Conservation (phyloP, 2,797 vertebrate species). For the Pseudopleuronectes americanus region DNA sequence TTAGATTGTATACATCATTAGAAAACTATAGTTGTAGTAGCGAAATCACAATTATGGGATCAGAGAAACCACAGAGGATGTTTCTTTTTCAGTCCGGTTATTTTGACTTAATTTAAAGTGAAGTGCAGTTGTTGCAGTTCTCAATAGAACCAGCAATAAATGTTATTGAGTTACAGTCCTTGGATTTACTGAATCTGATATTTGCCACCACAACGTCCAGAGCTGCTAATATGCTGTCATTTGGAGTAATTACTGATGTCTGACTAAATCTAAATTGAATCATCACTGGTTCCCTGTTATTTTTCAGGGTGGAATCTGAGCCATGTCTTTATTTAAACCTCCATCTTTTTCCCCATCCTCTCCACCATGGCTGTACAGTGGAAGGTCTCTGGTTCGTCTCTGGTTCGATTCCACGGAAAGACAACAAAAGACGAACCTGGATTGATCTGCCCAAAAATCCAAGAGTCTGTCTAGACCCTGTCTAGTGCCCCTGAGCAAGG, state of each 20-base stretch:
- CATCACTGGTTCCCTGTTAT: too few relatives aligned
- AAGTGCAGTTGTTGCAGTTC: neutral
- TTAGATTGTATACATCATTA: neutral
- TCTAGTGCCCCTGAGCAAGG: too few relatives aligned
- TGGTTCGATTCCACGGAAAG: too few relatives aligned
- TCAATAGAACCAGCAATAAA: neutral
- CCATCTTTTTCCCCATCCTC: too few relatives aligned
- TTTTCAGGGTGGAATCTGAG: too few relatives aligned
- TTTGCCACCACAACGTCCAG: neutral
- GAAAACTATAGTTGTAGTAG: neutral
- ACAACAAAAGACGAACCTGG: too few relatives aligned
- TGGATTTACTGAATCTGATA: neutral
- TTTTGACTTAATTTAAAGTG: neutral
- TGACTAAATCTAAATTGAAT: neutral
- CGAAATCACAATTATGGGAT: neutral
- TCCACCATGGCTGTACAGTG: too few relatives aligned
- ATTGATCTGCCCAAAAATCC: too few relatives aligned
- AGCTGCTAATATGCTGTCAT: neutral
- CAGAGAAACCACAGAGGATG: neutral
- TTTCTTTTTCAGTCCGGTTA: slow-evolving; percentile 1
- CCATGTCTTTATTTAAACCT: too few relatives aligned
- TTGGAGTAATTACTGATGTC: neutral
- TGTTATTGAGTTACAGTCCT: too few relatives aligned
- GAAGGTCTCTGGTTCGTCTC: too few relatives aligned
- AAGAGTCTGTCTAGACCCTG: too few relatives aligned